Percentiles rank a stretch among this genome's conserved stretches.
Evolutionary conservation across 2,797 vertebrate species (phyloP).

Genomic region (Takifugu rubripes): DNA sequence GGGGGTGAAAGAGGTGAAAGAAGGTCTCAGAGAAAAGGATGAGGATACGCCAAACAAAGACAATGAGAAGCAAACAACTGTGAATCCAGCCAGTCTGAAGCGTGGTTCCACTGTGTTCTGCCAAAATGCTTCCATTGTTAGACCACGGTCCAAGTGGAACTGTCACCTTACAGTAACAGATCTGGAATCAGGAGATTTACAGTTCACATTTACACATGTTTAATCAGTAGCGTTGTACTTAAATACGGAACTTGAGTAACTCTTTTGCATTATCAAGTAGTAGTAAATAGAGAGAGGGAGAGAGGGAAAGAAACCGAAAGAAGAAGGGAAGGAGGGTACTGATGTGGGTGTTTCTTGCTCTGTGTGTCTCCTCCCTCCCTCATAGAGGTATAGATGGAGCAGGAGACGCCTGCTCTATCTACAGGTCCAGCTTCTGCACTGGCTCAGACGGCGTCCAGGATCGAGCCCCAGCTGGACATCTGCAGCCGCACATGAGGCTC

Average conservation of each 20-base stretch:
- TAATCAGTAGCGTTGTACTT: too few species aligned
- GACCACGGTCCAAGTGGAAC: too few species aligned
- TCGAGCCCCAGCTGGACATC: constrained; percentile 61
- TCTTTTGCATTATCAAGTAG: neutral
- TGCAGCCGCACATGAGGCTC: constrained; percentile 20
- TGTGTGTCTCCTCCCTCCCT: constrained; percentile 67
- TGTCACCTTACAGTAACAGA: too few species aligned
- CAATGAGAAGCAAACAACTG: neutral
- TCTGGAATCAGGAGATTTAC: too few species aligned
- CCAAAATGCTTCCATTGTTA: too few species aligned
- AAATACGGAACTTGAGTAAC: too few species aligned
- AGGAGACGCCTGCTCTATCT: constrained; percentile 56
- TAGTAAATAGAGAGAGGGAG: constrained; percentile 10
- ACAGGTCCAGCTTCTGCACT: constrained; percentile 55
- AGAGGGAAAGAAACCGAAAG: constrained; percentile 13
- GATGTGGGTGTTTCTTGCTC: constrained; percentile 55
- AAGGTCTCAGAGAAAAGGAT: constrained; percentile 2
- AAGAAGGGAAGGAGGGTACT: constrained; percentile 14
- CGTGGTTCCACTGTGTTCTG: too few species aligned
- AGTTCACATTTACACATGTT: too few species aligned
- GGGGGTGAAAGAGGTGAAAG: neutral
- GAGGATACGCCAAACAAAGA: neutral
- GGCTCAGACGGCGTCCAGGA: constrained; percentile 53
- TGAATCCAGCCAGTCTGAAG: neutral
- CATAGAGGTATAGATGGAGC: constrained; percentile 71